Percentiles rank a stretch among this genome's conserved stretches.
phyloP scores from a whole-genome alignment of 2,888 invertebrate species.

The Eustalomyia histrio region DNA sequence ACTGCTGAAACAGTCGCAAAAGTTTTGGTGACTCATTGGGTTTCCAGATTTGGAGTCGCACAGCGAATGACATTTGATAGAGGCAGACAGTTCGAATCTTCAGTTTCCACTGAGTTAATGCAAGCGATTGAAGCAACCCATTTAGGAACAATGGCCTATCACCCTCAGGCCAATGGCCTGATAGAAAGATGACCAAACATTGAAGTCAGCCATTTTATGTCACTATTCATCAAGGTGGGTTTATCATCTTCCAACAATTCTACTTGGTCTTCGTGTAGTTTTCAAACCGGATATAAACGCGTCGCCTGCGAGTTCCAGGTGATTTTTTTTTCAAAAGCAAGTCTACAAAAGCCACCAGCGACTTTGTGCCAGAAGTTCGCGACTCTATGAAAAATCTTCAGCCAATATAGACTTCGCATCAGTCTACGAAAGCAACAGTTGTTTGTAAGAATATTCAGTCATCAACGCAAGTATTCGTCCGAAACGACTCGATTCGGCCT shows the following conservation, averaged over 20 bases:
- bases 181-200: constrained; percentile 24
- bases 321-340: no score
- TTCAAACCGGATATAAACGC: constrained; percentile 2
- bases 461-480: constrained; percentile 44
- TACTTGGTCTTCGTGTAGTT: background rate
- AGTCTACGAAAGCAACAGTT: constrained; percentile 10
- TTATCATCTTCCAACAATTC: constrained; percentile 9
- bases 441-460: background rate
- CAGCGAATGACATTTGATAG: constrained; percentile 7
- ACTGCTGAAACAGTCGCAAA: background rate
- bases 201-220: constrained; percentile 29
- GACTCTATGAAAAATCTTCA: constrained; percentile 10
- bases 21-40: constrained; percentile 19
- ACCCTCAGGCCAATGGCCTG: constrained; percentile 24
- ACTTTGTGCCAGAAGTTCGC: constrained; percentile 11
- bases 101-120: constrained; percentile 17
- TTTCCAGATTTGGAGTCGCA: constrained; percentile 39
- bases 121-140: constrained; percentile 22
- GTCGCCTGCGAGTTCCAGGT: constrained; percentile 35
- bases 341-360: constrained; percentile 5
- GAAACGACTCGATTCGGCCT: constrained; percentile 44
- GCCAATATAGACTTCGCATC: constrained; percentile 20
- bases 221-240: constrained; percentile 27
- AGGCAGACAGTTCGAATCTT: constrained; percentile 31
- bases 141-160: constrained; percentile 19